These are phyloP conservation scores for Uria lomvia DNA, from an alignment of 2,113 vertebrate genomes.

Conservation along the genomic window DNA sequence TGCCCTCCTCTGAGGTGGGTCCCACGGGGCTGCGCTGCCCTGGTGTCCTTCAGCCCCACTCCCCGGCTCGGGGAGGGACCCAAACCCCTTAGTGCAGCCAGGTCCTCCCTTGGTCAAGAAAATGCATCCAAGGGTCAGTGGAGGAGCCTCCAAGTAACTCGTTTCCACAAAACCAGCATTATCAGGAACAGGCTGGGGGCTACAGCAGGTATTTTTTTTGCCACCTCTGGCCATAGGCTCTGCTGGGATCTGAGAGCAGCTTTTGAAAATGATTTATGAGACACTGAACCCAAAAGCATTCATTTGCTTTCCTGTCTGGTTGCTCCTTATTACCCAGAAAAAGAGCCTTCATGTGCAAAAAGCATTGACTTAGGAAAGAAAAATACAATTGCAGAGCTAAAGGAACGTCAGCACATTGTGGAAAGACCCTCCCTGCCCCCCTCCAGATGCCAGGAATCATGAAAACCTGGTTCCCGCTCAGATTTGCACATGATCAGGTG, in stretches of 20 bases:
- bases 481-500: background rate
- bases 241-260: constrained; percentile 7
- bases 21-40: background rate
- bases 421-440: background rate
- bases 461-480: background rate
- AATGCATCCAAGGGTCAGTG: background rate
- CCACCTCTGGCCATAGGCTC: background rate
- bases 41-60: background rate
- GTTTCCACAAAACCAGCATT: fast-evolving
- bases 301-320: constrained; percentile 24
- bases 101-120: background rate
- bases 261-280: constrained; percentile 60
- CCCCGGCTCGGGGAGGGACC: fast-evolving
- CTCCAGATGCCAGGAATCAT: fast-evolving
- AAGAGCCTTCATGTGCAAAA: constrained; percentile 47
- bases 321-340: background rate
- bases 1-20: background rate
- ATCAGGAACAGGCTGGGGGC: background rate
- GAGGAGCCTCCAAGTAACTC: background rate
- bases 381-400: background rate
- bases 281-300: background rate
- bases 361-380: constrained; percentile 26
- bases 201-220: background rate
- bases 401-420: background rate
- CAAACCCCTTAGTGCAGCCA: background rate